Base-by-base conservation (phyloP, 2,113 vertebrate species). In the Osmerus eperlanus region DNA sequence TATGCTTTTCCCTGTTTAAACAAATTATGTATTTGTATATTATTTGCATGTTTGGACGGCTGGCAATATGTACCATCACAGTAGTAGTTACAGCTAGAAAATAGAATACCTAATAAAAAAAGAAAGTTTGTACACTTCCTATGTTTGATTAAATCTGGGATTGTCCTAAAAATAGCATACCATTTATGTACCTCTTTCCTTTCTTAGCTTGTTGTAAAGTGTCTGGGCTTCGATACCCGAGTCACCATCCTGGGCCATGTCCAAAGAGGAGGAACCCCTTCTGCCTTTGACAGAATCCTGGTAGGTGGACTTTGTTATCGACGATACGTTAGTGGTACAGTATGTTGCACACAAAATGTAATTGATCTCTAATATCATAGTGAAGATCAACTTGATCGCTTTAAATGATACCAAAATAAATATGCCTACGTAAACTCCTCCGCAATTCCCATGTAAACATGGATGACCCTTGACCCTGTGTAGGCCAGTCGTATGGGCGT, bases 401-500 rank as follows among this genome's bases (percentile, higher is more conserved):
- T 47, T 2, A 47, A 47, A 12, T 47, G 1, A 47, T 12, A 47
- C 9, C 41, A 47, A 9, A 47, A 11, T 47, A 12, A 47, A 47
- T 47, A 47, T 2, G 41, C 7, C 41, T 47, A 2, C 2, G 41
- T 47, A 47, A 47, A 47, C 41, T 47, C 9, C 41, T 47, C 41
- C 41, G 7, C 41, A 47, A 47, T 47, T 47, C 41, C 41, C 41
- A 60, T 60, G 4, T 12, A 7, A 18, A 60, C 16, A 8, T 7
- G n/a, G 9, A 12, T 64, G 25, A 41, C 25, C 51, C 65, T 19
- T 32, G 23, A 64, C 13, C 54, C 32, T 58, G 60, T 23, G 12
- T 72, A 99, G 97, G 96, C 94, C 18, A 99, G 97, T 74, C 95
- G 96, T 4, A 96, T 99, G 95, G 97, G 97, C 0, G 96, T 98